A percentile compares a stretch with the other conserved stretches of the same genome.
phyloP scores from a whole-genome alignment of 2,113 vertebrate species.

The Cebus imitator region DNA sequence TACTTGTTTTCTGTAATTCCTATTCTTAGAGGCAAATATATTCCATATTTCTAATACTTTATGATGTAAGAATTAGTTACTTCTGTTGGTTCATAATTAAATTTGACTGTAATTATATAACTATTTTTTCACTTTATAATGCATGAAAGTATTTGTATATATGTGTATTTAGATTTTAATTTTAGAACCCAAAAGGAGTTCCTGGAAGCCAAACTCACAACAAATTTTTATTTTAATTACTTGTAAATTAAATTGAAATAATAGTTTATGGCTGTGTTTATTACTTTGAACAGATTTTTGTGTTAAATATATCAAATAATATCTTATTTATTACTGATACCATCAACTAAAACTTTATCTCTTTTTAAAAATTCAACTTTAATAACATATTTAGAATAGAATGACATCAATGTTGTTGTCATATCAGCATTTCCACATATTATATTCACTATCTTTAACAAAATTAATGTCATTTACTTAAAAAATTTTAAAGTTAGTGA shows the following conservation, averaged over 20 bases:
- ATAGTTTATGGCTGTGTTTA: background rate
- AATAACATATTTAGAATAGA: too few relatives aligned
- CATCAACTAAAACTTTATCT: background rate
- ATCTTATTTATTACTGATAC: background rate
- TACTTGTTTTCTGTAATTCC: slow-evolving; percentile 54
- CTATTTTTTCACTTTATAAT: slow-evolving; percentile 15
- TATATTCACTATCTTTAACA: too few relatives aligned
- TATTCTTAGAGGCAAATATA: slow-evolving; percentile 10
- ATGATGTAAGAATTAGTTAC: background rate
- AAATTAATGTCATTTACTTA: too few relatives aligned
- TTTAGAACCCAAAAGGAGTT: background rate
- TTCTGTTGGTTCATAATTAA: slow-evolving; percentile 32
- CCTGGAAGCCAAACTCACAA: background rate
- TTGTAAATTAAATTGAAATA: slow-evolving; percentile 45
- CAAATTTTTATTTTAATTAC: slow-evolving; percentile 52
- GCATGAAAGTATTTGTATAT: background rate
- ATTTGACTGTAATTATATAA: slow-evolving; percentile 22
- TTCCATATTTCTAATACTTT: background rate
- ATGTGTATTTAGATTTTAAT: too few relatives aligned
- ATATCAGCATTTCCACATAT: too few relatives aligned
- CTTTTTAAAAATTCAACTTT: too few relatives aligned
- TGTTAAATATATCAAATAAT: slow-evolving; percentile 9
- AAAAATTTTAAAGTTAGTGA: too few relatives aligned
- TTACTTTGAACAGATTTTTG: slow-evolving; percentile 34
- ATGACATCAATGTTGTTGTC: too few relatives aligned